Conservation (phyloP, 2,888 invertebrate genomes). For the Pycnomerus fuliginosus region DNA sequence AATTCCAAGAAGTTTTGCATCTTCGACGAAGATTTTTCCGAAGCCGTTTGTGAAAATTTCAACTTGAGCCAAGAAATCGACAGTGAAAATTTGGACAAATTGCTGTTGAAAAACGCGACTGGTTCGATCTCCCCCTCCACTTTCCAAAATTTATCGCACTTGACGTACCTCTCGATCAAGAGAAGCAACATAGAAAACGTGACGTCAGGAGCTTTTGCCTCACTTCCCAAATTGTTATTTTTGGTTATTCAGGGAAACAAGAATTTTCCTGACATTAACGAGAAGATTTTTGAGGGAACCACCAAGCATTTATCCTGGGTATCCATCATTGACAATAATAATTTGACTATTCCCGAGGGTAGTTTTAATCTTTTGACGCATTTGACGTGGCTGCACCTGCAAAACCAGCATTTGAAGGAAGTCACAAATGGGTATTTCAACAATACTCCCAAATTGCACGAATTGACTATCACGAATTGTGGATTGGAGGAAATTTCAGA, state of each 20-base stretch:
- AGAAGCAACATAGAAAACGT: background rate
- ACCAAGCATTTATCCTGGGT: constrained; percentile 2
- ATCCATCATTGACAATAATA: constrained; percentile 3
- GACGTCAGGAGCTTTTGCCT: background rate
- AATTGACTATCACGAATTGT: constrained; percentile 6
- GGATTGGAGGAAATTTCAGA: constrained; percentile 1
- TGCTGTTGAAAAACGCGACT: constrained; percentile 6
- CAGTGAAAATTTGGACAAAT: constrained; percentile 11
- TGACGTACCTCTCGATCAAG: constrained; percentile 3
- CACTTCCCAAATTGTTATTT: constrained; percentile 5
- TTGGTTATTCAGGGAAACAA: constrained; percentile 1
- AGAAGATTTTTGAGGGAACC: background rate
- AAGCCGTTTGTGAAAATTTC: constrained; percentile 3
- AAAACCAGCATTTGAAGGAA: constrained; percentile 4
- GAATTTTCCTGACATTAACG: constrained; percentile 1
- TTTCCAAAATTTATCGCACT: background rate
- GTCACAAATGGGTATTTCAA: constrained; percentile 1
- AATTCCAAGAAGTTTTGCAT: background rate
- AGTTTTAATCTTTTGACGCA: constrained; percentile 2
- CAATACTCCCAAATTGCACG: constrained; percentile 2
- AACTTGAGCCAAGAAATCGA: background rate
- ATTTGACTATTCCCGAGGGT: background rate
- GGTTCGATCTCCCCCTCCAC: background rate
- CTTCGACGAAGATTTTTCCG: background rate
- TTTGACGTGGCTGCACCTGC: constrained; percentile 9